These are phyloP conservation scores for Pagrus major DNA, from an alignment of 2,113 vertebrate species.

Conservation along the genomic window DNA sequence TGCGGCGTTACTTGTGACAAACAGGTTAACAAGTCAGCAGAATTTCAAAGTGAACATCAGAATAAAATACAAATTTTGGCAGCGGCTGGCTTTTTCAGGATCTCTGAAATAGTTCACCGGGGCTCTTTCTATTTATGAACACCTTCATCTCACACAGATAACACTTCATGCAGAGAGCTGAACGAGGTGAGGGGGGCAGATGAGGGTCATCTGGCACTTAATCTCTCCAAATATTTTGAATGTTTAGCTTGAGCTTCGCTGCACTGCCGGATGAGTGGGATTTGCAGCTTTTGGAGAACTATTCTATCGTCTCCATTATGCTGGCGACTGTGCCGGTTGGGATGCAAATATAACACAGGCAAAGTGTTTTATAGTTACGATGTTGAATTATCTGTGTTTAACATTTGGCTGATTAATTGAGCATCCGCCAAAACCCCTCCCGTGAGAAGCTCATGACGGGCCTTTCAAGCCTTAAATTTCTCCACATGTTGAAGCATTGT, in stretches of 20 bases:
- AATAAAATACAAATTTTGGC: background rate
- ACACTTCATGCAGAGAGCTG: slow-evolving; percentile 38
- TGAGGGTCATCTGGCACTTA: slow-evolving; percentile 47
- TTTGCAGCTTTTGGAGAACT: slow-evolving; percentile 28
- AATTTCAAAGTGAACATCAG: slow-evolving; percentile 1
- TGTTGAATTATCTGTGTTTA: background rate
- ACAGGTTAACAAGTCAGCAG: slow-evolving; percentile 20
- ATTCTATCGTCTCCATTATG: background rate
- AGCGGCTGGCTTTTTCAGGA: slow-evolving; percentile 8
- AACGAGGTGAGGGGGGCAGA: slow-evolving; percentile 48
- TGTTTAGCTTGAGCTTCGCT: slow-evolving; percentile 54
- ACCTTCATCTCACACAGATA: slow-evolving; percentile 51
- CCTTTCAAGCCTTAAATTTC: background rate
- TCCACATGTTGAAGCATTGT: background rate
- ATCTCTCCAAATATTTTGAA: slow-evolving; percentile 64
- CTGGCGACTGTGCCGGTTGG: background rate
- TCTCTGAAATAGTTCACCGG: slow-evolving; percentile 23
- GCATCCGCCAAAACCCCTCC: no score
- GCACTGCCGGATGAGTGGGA: slow-evolving; percentile 37
- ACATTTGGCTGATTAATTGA: background rate
- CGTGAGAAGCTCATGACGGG: background rate
- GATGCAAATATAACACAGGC: slow-evolving; percentile 6
- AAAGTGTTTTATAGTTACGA: background rate
- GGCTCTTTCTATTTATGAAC: slow-evolving; percentile 15
- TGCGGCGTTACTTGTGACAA: background rate